Base-by-base conservation (phyloP, 2,888 invertebrate genomes). In the Ferdinandea cuprea region DNA sequence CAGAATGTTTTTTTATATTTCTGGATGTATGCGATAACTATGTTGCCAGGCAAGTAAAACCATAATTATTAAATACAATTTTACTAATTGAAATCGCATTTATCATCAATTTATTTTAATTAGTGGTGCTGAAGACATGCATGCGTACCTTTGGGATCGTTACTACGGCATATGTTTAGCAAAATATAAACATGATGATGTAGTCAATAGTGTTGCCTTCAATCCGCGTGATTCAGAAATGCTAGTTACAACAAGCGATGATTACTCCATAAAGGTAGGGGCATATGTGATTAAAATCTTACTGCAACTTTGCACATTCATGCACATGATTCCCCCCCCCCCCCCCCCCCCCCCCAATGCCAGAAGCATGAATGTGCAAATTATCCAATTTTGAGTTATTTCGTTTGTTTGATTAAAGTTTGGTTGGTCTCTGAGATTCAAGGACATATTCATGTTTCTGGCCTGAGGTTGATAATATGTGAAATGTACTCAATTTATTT, bases 1-100 rank as follows among this genome's bases (percentile, higher is more conserved):
- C 95, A 69, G 96, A 96, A 88, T 96, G 96, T 87, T 96, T 96
- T 89, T 96, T 96, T 88, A 96, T 96, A 87, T 97, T 96, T 89
- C 91, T 96, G 50, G 96, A 96, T 89, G 96, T 96, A 4, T 95
- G 94, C 87, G 93, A 95, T 85, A 94, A 95, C 88, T 96, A 95
- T 89, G 95, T 97, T 8, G 96, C 96, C 42, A 96, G 95, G 95
- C 95, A 48, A 65, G 42, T 69, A 35, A 50, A 63, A 6, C 7
- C 13, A 42, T 42, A 15, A 42, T 4, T 19, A 17, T 11, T 17
- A 3, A 9, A 44, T 8, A 13, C 7, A 13, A 7, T 2, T 15
- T 1, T 7, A 15, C 40, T n/a, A 13, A 5, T 15, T 40, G 25
- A 25, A 25, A 25, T 25, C 25, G 25, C 5, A 25, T 5, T 28